Base-by-base conservation (phyloP, 53 echinoderm and acorn worm species). In the Apostichopus leukothele region DNA sequence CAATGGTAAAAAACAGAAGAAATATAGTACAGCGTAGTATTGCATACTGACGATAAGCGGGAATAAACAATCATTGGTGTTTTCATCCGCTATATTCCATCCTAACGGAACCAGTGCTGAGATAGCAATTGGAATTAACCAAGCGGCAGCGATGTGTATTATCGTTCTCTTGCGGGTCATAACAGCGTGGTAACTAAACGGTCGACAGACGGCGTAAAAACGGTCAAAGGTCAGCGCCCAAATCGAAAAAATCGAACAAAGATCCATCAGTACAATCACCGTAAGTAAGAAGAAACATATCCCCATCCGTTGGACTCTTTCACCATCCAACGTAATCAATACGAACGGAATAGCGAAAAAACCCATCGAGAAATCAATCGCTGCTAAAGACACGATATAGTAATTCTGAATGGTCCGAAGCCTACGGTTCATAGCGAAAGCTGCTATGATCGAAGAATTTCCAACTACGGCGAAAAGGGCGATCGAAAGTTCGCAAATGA, bases 181-280 rank as follows among this genome's bases (percentile, higher is more conserved):
- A 61, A 83, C 74, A 60, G 75, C 74, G 8, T 90, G 81, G 39
- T 90, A 90, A 53, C 76, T 88, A 1, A 90, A 75, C 9, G 93
- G 90, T 16, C 61, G n/a, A 51, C 93, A 93, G 20, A 90, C 86
- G 50, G 90, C 83, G 50, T 90, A 90, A 77, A 86, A 93, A 53
- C 90, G 90, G 68, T 93, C 90, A 83, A 93, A 90, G 10, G 93
- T 93, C 52, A 90, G 78, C 4, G 93, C 93, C 79, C 90, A 68
- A 7, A 93, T 88, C 13, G 93, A 93, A 84, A 90, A 93, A 54
- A 93, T 89, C 22, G 93, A 92, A 67, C 93, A 90, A 26, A 93
- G 86, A 52, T 93, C 93, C 67, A 93, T 76, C 26, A 93, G 23
- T 0, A 90, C 85, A 18, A 93, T 78, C 57, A 84, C 67, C 21